phyloP scores from a whole-genome alignment of 1,140 invertebrate genomes.

The Acromyrmex heyeri region DNA sequence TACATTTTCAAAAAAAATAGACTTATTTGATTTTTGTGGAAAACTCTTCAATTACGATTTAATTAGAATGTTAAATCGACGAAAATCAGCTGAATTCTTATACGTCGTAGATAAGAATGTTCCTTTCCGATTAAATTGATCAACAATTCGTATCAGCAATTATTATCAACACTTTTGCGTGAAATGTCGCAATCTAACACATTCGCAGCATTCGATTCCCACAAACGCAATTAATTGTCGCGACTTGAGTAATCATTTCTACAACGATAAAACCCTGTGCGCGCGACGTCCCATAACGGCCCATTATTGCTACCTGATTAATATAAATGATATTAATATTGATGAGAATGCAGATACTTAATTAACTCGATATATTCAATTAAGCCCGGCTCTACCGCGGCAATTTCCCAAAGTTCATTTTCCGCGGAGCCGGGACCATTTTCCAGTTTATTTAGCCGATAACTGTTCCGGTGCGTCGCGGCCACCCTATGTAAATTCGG shows the following conservation, averaged over 20 bases:
- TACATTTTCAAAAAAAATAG: too few relatives aligned
- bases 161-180: background rate
- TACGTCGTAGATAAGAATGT: background rate
- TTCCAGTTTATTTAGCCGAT: constrained; percentile 61
- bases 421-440: constrained; percentile 40
- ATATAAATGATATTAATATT: constrained; percentile 63
- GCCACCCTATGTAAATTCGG: constrained; percentile 49
- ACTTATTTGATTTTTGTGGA: too few relatives aligned
- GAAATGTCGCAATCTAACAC: constrained; percentile 1
- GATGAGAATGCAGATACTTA: constrained; percentile 60
- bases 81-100: background rate
- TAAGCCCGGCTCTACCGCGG: constrained; percentile 38
- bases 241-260: constrained; percentile 48
- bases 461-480: constrained; percentile 51
- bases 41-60: background rate
- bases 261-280: background rate
- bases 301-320: constrained; percentile 55
- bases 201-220: background rate
- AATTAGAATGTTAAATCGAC: constrained; percentile 3
- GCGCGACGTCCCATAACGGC: background rate
- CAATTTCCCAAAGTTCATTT: constrained; percentile 62
- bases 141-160: background rate
- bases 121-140: background rate
- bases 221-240: constrained; percentile 42
- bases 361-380: constrained; percentile 61